These are phyloP conservation scores for Henricia sp. DNA, from an alignment of 53 echinoderm and acorn worm genomes.

Conservation along the genomic window DNA sequence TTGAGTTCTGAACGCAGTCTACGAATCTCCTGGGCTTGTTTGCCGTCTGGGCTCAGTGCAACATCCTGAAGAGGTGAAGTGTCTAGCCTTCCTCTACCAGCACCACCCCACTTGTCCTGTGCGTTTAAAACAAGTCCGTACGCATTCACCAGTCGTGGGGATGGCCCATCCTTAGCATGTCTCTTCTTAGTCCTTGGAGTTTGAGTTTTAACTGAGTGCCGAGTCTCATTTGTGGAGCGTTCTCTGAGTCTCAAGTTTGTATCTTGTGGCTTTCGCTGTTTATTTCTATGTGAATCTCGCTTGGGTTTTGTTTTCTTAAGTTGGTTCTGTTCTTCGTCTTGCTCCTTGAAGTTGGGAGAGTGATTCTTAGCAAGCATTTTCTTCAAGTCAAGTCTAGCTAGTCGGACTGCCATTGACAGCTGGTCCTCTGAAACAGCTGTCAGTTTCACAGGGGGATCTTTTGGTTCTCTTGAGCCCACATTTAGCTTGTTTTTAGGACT, in stretches of 20 bases:
- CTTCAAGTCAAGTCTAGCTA: conserved; percentile 88
- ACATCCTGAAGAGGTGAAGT: conserved; percentile 21
- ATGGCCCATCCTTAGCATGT: background rate
- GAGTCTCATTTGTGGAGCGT: conserved; percentile 16
- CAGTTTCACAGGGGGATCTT: conserved; percentile 67
- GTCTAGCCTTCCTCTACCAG: background rate
- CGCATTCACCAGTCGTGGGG: background rate
- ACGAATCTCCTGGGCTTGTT: conserved; percentile 73
- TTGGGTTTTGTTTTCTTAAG: conserved; percentile 32
- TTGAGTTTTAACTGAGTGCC: conserved; percentile 34
- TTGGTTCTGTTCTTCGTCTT: conserved; percentile 16
- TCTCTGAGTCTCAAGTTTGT: conserved; percentile 17
- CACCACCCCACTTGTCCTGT: background rate
- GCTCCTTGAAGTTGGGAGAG: conserved; percentile 11
- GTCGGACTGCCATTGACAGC: conserved; percentile 76
- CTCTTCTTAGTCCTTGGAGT: conserved; percentile 12
- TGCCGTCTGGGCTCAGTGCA: conserved; percentile 49
- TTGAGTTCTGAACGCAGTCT: conserved; percentile 81
- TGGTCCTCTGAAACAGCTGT: conserved; percentile 83
- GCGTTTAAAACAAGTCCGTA: conserved; percentile 16
- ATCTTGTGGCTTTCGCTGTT: background rate
- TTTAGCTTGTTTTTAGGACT: background rate
- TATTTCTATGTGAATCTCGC: conserved; percentile 1
- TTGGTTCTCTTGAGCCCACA: background rate
- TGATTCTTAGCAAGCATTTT: conserved; percentile 57